phyloP scores from a whole-genome alignment of 2,113 vertebrate species.

The Dunckerocampus dactyliophorus region DNA sequence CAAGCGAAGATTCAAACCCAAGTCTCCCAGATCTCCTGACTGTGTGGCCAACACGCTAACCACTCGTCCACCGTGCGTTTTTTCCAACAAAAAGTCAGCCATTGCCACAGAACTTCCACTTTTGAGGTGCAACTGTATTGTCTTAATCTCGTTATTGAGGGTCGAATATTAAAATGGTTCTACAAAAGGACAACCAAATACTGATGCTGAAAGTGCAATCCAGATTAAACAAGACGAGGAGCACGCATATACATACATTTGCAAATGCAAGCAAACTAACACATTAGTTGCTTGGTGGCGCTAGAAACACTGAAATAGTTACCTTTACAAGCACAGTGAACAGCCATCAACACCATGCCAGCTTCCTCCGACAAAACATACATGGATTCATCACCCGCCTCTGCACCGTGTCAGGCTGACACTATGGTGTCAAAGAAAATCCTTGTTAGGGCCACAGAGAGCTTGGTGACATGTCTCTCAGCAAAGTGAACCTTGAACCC shows the following conservation, averaged over 20 bases:
- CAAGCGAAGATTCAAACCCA: too few species aligned
- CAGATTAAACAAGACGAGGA: too few species aligned
- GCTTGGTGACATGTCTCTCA: conserved; percentile 42
- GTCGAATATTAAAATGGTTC: too few species aligned
- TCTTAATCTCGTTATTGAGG: too few species aligned
- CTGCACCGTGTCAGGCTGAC: conserved; percentile 46
- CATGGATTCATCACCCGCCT: conserved; percentile 25
- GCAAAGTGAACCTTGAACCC: conserved; percentile 24
- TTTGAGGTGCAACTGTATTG: too few species aligned
- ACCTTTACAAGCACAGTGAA: conserved; percentile 25
- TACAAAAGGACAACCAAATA: background rate
- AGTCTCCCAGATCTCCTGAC: too few species aligned
- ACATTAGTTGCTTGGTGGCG: background rate
- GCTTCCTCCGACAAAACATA: conserved; percentile 18
- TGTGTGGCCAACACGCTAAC: too few species aligned
- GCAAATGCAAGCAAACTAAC: too few species aligned
- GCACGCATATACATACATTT: too few species aligned
- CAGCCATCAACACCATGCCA: conserved; percentile 29
- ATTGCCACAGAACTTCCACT: too few species aligned
- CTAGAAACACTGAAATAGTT: background rate
- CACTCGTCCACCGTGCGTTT: too few species aligned
- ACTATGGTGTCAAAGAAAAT: conserved; percentile 43
- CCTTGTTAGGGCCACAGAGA: conserved; percentile 43
- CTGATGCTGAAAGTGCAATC: background rate
- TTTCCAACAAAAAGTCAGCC: too few species aligned